Evolutionary conservation across 2,797 vertebrate genomes (phyloP).

Genomic region (Cottoperca gobio): DNA sequence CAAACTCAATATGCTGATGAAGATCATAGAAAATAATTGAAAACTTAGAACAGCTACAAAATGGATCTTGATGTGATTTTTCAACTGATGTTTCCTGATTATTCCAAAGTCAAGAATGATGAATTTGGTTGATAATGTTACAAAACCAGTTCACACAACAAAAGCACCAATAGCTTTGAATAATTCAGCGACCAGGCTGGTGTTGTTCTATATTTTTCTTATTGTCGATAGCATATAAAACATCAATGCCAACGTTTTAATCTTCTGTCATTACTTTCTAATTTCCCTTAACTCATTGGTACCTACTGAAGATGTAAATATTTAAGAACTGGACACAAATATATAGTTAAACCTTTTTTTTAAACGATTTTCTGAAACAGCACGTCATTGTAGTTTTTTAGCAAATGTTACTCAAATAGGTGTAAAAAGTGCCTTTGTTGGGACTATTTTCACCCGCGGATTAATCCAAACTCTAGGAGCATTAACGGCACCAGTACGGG

Average conservation of each 20-base stretch:
- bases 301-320: neutral
- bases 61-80: neutral
- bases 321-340: neutral
- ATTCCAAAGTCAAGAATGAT: neutral
- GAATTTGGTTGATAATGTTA: neutral
- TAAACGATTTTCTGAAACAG: neutral
- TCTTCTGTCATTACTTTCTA: neutral
- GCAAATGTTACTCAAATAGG: neutral
- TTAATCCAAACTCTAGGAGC: too few relatives aligned
- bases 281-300: neutral
- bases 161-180: neutral
- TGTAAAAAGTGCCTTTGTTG: neutral
- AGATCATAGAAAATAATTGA: neutral
- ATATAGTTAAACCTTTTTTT: neutral
- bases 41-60: neutral
- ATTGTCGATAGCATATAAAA: too few relatives aligned
- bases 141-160: neutral
- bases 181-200: too few relatives aligned
- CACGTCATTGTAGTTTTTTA: neutral
- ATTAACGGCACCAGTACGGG: too few relatives aligned
- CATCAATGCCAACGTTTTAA: too few relatives aligned
- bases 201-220: too few relatives aligned
- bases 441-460: neutral
- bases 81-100: neutral
- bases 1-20: neutral